Conservation (phyloP, 2,888 invertebrate genomes). For the Apamea anceps region DNA sequence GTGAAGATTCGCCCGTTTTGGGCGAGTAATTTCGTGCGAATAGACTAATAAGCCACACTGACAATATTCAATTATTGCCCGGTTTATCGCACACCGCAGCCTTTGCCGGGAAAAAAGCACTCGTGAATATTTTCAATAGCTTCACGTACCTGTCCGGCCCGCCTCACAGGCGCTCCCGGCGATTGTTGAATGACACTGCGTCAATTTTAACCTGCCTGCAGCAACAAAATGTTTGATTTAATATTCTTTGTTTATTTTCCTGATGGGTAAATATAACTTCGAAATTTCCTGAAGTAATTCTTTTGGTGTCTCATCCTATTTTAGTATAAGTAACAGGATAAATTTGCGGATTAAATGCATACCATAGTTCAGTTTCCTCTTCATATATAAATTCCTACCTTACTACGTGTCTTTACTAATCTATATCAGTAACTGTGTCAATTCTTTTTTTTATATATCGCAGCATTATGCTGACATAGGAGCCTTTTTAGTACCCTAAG, state of each 20-base stretch:
- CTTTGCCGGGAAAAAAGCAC: conserved; percentile 49
- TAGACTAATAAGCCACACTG: too few relatives aligned
- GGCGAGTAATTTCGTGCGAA: neutral
- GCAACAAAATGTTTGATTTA: conserved; percentile 12
- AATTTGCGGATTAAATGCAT: neutral
- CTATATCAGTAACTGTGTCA: neutral
- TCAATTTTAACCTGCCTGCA: conserved; percentile 32
- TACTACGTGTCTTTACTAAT: neutral
- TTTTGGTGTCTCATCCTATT: neutral
- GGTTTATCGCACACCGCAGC: conserved; percentile 66
- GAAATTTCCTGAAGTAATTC: neutral
- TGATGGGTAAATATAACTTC: neutral
- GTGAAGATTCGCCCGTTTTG: neutral
- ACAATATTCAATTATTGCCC: conserved; percentile 69
- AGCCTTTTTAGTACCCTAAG: too few relatives aligned
- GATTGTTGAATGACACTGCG: conserved; percentile 65
- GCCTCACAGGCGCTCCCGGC: conserved; percentile 6
- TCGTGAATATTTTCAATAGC: conserved; percentile 54
- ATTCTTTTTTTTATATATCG: neutral
- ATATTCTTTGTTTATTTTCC: conserved; percentile 46
- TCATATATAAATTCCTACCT: neutral
- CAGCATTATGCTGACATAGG: too few relatives aligned
- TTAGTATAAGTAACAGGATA: conserved; percentile 28
- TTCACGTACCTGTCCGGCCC: conserved; percentile 47
- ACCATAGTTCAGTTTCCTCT: neutral